Evolutionary conservation across 2,888 invertebrate species (phyloP), one percentile per base, ranked within the genome.

Genomic region (Diaprepes abbreviatus): DNA sequence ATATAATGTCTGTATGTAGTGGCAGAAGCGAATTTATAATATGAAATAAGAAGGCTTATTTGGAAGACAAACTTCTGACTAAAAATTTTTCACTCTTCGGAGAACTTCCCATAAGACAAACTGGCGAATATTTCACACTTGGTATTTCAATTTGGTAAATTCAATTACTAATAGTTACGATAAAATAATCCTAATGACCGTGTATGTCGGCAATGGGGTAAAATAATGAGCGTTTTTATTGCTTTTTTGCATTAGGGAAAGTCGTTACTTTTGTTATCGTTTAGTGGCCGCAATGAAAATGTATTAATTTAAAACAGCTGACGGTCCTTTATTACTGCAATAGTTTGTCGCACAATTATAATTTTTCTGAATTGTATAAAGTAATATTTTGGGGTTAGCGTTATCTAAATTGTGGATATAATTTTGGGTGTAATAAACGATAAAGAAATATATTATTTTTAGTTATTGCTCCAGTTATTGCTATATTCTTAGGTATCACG

Each of bases 161-260:
- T 66, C 66, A 70, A 70, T 70, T 66, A 66, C 58, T 70, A 70
- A 66, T 70, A 70, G 70, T 69, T 69, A 35, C 59, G 66, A 70
- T 66, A 70, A 66, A 70, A 66, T 66, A 70, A 66, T 62, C 55
- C 62, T 62, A 70, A 70, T 62, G 65, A 70, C 60, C 28, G 55
- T 60, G 36, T 59, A 65, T 54, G 65, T 43, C 48, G 60, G 55
- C 60, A 45, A 54, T 60, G 40, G 64, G 65, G 65, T 52, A 36
- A 59, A 70, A 55, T 70, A 70, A 70, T 70, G 70, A 65, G 28
- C 19, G 17, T 70, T 70, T 65, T 70, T 70, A 70, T 70, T 65
- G 70, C 65, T 50, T 59, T 70, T 65, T 70, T 63, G 64, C 58
- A 58, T 69, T 58, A 58, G 69, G 58, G 58, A 59, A 59, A 62